Evolutionary conservation across 2,113 vertebrate species (phyloP).

Genomic region (Rostratula benghalensis): DNA sequence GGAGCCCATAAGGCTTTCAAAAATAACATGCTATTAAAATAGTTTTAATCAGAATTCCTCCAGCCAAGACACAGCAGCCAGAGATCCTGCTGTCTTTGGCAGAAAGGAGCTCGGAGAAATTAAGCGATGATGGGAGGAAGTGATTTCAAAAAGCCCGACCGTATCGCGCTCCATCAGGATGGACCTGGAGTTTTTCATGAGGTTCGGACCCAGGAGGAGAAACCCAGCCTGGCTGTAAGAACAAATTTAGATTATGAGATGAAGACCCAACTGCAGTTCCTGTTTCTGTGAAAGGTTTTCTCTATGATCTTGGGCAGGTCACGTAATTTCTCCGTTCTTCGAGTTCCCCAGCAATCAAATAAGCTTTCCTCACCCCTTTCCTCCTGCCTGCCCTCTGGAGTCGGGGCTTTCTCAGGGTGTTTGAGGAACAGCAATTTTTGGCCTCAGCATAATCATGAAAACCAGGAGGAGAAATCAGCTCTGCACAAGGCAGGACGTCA

Average conservation of each 20-base stretch:
- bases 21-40: neutral
- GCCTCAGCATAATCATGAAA: fast-evolving
- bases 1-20: neutral
- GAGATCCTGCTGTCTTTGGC: neutral
- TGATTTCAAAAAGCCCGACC: neutral
- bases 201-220: neutral
- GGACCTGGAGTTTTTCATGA: neutral
- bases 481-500: fast-evolving
- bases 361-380: neutral
- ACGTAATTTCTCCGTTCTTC: neutral
- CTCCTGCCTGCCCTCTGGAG: neutral
- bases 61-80: conserved; percentile 26
- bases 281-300: neutral
- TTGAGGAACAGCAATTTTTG: neutral
- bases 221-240: neutral
- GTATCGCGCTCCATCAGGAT: fast-evolving
- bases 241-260: neutral
- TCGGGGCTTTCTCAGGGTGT: neutral
- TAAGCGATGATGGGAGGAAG: neutral
- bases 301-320: neutral
- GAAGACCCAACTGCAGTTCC: neutral
- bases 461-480: neutral
- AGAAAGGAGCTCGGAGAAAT: neutral
- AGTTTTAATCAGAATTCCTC: conserved; percentile 38
- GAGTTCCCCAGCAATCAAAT: neutral